phyloP scores from a whole-genome alignment of 2,888 invertebrate genomes.

The Lysandra bellargus region DNA sequence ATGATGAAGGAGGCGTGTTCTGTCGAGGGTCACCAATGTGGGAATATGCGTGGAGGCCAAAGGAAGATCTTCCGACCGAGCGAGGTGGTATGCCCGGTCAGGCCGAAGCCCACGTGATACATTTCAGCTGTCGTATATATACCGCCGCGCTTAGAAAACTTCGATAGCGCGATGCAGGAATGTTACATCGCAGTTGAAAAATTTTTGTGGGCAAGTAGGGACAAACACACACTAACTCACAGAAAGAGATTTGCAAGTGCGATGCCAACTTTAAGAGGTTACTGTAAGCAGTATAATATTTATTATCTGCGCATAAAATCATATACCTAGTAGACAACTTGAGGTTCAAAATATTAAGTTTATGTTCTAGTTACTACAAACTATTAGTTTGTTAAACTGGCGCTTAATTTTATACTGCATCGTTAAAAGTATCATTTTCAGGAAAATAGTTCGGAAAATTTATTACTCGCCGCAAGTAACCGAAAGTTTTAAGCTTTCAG shows the following conservation, averaged over 20 bases:
- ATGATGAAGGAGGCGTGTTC: too few species aligned
- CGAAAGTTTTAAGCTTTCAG: constrained; percentile 17
- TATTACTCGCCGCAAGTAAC: constrained; percentile 7
- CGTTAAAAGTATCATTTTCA: constrained; percentile 8
- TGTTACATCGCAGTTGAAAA: not conserved
- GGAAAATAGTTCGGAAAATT: constrained; percentile 6
- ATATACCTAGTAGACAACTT: not conserved
- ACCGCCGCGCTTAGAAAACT: too few species aligned
- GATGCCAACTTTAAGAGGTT: not conserved
- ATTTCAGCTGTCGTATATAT: too few species aligned
- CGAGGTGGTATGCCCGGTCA: too few species aligned
- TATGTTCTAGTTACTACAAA: not conserved
- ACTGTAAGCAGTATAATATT: not conserved
- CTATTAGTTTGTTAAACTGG: not conserved
- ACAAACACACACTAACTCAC: not conserved
- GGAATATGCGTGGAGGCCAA: too few species aligned
- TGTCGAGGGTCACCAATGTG: too few species aligned
- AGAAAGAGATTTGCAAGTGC: not conserved
- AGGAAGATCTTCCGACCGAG: too few species aligned
- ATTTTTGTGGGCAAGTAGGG: not conserved
- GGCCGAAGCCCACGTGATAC: too few species aligned
- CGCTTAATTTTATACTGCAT: constrained; percentile 11
- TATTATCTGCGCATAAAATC: not conserved
- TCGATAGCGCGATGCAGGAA: too few species aligned
- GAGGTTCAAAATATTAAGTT: not conserved